Evolutionary conservation across 2,888 invertebrate species (phyloP), one percentile per base, ranked within the genome.

Genomic region (Cerastoderma edule): DNA sequence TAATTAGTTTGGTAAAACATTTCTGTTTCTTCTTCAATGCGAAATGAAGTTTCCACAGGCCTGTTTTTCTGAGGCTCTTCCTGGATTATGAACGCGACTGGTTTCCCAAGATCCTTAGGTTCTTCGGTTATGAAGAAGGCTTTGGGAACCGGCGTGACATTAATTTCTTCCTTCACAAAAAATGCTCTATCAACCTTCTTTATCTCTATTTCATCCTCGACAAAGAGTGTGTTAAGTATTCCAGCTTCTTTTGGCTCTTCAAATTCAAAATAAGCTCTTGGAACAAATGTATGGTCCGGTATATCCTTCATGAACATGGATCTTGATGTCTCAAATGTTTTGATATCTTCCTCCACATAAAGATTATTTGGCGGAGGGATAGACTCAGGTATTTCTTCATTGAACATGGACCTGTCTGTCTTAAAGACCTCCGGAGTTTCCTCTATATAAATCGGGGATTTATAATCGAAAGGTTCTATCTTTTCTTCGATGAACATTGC

Each of bases 401-500:
- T 60, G 16, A 24, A 60, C 22, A 60, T 10, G 24, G 60, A 32
- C 27, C 22, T 60, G 16, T 35, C 24, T 60, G 60, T n/a, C 13
- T n/a, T 28, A 4, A 60, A 60, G 16, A 60, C 24, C n/a, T 60
- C 39, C 5, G 60, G 39, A 39, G 6, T 35, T 60, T 60, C 60
- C 27, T 60, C 60, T 22, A 60, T 24, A 60, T 39, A 39, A 24
- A 60, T 60, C 1, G 60, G 60, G 1, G 60, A 60, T 8, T 35
- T 39, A 39, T 60, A 60, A 27, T 60, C 39, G 24, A 60, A 60
- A 19, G 39, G 60, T 60, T 60, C 60, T 2, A 60, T 35, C 24
- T 60, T 60, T 60, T 60, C 39, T 35, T 60, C 60, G 13, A 39
- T 10, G 27, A 60, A 60, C 60, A 60, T 60, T n/a, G 60, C 60